Conservation (phyloP, 2,888 invertebrate species). For the Napeogenes sylphis region DNA sequence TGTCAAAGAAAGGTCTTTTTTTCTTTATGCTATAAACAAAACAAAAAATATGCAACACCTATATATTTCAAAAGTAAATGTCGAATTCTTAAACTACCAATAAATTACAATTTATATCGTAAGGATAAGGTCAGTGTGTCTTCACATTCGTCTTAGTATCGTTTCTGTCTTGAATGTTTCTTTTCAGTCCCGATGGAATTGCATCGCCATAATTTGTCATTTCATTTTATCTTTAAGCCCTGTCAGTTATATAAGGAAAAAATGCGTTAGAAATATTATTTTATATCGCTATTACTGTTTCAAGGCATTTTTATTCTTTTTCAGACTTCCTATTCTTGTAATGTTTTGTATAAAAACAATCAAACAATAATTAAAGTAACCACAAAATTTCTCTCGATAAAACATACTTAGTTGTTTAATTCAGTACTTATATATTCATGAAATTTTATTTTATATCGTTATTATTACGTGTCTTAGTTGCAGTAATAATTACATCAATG, state of each 20-base stretch:
- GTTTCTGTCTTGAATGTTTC: constrained; percentile 10
- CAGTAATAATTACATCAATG: not conserved
- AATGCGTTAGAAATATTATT: not conserved
- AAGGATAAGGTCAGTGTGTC: not conserved
- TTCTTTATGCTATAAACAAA: no score
- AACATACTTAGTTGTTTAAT: no score
- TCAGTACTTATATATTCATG: no score
- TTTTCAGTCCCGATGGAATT: constrained; percentile 20
- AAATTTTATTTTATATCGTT: no score
- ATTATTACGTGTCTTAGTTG: no score
- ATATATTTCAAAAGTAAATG: constrained; percentile 1
- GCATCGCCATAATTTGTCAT: constrained; percentile 10
- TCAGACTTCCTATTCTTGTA: no score
- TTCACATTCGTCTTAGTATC: not conserved
- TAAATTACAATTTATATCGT: not conserved
- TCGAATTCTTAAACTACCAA: not conserved
- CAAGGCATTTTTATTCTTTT: no score
- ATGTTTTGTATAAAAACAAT: no score
- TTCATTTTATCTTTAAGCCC: constrained; percentile 22
- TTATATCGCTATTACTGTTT: not conserved
- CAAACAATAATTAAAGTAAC: no score
- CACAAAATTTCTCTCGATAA: no score
- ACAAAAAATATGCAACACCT: no score
- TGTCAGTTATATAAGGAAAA: not conserved
- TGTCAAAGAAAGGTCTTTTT: no score